Base-by-base conservation (phyloP, 2,888 invertebrate species). In the Plagiodera versicolora region DNA sequence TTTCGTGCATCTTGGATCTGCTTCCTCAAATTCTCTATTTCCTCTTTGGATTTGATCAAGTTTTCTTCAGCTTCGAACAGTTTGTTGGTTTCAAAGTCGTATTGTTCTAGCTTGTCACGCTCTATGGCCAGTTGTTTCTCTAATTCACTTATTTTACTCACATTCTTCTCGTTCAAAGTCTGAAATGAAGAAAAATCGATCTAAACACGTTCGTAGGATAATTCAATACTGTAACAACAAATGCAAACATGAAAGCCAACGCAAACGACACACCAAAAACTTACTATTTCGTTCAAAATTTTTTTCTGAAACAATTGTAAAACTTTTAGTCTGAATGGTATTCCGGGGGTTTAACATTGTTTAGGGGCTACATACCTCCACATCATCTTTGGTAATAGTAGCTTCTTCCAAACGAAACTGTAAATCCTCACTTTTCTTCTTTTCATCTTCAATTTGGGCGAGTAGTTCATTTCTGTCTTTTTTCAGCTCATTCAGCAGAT, bases 371-470 rank as follows among this genome's bases (percentile, higher is more conserved):
- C 80, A 83, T 85, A 95, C 94, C 86, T 94, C 91, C 69, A 93
- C 85, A 78, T 96, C 96, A 74, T 91, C 90, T 78, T 92, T 94
- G 72, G 88, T 88, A 72, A 96, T 91, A 48, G 91, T 89, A 70
- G 94, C 94, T 78, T 98, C 97, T 81, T 97, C 97, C 66, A 93
- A 89, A 60, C 91, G 85, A 77, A 96, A 96, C 80, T 94, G 89
- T 63, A 96, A 84, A 79, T 96, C 96, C 82, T 96, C 95, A 4
- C 90, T 87, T 80, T 89, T 92, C 75, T 90, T 88, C 70, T 84
- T 84, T 74, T 93, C 93, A 70, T 92, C 92, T 59, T 91, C 90
- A 66, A 94, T 78, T 72, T 88, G 86, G 63, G 84, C 82, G 67
- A 83, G 80, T 61, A 92, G 80, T 56, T 83, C 83, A 59, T 81